Percentiles rank a stretch among this genome's conserved stretches.
Evolutionary conservation across 1,140 invertebrate genomes (phyloP).

Genomic region (Uloborus diversus): DNA sequence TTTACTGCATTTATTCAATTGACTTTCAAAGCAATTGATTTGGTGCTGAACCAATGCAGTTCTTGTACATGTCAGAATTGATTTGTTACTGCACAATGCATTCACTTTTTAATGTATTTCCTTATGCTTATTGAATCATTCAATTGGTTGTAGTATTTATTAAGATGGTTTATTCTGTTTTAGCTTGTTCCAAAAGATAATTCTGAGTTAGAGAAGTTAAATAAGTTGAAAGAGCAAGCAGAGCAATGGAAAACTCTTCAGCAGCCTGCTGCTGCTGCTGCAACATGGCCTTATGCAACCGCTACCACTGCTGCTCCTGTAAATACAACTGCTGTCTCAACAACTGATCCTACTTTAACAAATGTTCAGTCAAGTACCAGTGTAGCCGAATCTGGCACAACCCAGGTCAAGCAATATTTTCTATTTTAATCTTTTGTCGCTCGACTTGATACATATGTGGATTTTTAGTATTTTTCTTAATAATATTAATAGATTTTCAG

Average conservation of each 20-base stretch:
- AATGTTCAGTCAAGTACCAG: too few relatives aligned
- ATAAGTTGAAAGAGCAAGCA: slow-evolving; percentile 45
- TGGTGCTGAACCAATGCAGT: too few relatives aligned
- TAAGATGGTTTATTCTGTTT: slow-evolving; percentile 9
- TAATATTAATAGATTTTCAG: too few relatives aligned
- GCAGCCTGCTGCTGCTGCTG: slow-evolving; percentile 12
- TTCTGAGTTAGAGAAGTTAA: slow-evolving; percentile 39
- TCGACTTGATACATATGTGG: too few relatives aligned
- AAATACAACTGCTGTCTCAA: not conserved
- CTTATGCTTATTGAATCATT: not conserved
- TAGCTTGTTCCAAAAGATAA: slow-evolving; percentile 32
- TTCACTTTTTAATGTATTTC: not conserved
- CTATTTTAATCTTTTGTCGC: not conserved
- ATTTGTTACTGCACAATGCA: too few relatives aligned
- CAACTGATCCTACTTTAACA: not conserved
- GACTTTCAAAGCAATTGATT: too few relatives aligned
- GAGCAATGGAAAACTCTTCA: slow-evolving; percentile 38
- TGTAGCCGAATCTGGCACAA: not conserved
- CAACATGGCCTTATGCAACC: slow-evolving; percentile 16
- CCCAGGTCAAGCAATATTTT: not conserved
- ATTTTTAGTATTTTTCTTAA: too few relatives aligned
- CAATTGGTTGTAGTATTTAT: not conserved
- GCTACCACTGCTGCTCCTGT: not conserved
- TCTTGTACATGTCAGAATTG: too few relatives aligned
- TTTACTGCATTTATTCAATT: too few relatives aligned